Percentiles rank a stretch among this genome's conserved stretches.
Evolutionary conservation across 1,140 invertebrate genomes (phyloP).

Genomic region (Drosophila tsacasi): DNA sequence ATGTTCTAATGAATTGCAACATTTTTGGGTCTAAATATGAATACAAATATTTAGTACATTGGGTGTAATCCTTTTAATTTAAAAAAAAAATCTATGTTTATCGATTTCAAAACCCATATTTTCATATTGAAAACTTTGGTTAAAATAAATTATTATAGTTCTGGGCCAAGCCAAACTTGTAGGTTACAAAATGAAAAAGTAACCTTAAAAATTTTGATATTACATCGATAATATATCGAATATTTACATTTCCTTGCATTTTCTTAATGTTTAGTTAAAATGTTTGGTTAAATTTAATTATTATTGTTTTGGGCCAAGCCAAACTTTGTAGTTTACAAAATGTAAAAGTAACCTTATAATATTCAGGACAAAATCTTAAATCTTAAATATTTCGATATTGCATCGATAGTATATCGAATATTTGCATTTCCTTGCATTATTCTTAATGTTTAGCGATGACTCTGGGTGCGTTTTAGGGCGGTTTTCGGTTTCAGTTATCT

Average conservation of each 20-base stretch:
- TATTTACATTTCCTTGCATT: too few relatives aligned
- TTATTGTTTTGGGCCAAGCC: not conserved
- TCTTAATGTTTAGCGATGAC: not conserved
- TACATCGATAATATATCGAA: too few relatives aligned
- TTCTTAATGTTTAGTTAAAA: too few relatives aligned
- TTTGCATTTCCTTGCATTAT: constrained; percentile 13
- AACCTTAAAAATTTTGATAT: too few relatives aligned
- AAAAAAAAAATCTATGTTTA: not conserved
- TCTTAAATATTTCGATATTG: not conserved
- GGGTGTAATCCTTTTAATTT: not conserved
- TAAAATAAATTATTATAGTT: not conserved
- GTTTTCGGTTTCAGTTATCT: constrained; percentile 24
- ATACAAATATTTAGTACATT: too few relatives aligned
- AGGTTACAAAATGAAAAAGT: not conserved
- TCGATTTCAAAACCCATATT: not conserved
- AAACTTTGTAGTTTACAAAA: not conserved
- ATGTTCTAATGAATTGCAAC: too few relatives aligned
- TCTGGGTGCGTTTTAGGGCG: constrained; percentile 36
- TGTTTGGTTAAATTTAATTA: not conserved
- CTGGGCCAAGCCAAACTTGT: not conserved
- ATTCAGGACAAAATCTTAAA: not conserved
- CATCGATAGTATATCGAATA: not conserved
- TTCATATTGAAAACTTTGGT: not conserved
- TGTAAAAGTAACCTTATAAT: not conserved
- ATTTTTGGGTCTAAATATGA: too few relatives aligned